Base-by-base conservation (phyloP, 2,888 invertebrate genomes). In the Hesperia comma region DNA sequence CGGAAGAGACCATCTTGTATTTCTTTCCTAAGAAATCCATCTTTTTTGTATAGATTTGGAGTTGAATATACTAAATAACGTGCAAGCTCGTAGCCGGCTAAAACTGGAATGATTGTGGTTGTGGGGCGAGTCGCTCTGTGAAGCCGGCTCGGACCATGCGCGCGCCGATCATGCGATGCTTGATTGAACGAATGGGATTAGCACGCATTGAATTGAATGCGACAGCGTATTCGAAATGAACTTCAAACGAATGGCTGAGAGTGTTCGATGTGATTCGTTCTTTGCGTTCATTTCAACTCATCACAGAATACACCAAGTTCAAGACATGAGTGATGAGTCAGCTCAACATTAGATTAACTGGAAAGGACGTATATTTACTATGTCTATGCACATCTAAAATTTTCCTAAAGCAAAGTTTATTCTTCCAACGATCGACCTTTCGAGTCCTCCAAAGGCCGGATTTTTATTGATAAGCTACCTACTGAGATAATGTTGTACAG, bases 1-100 rank as follows among this genome's bases (percentile, higher is more conserved):
- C 96, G 77, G 96, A 96, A 69, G 94, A 93, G 70, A 93, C 88
- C 86, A 98, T 94, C 85, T 97, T 97, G 94, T 96, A 98, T 85
- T 95, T 96, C 90, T 95, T 96, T 84, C 96, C 96, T 61, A 84
- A 71, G 83, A 91, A 91, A 71, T 88, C 92, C 92, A 92, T 92
- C 84, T 85, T 90, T 72, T 37, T 70, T 76, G 68, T 74, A 72
- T 73, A 70, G 77, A 72, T 69, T 71, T 69, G 73, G 74, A 71
- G 74, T 68, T 58, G 54, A 32, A 49, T 15, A 55, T 57, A 63
- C 70, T 68, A 73, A 71, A 72, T 67, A 71, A 74, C 77, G 83
- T 81, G 71, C 74, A 68, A 63, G 70, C 77, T 69, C 69, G 46
- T 62, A 74, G 77, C 81, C 82, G 83, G 85, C 84, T 82, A 75